These are phyloP conservation scores for Agrochola macilenta DNA, from an alignment of 2,888 invertebrate genomes.

Conservation along the genomic window DNA sequence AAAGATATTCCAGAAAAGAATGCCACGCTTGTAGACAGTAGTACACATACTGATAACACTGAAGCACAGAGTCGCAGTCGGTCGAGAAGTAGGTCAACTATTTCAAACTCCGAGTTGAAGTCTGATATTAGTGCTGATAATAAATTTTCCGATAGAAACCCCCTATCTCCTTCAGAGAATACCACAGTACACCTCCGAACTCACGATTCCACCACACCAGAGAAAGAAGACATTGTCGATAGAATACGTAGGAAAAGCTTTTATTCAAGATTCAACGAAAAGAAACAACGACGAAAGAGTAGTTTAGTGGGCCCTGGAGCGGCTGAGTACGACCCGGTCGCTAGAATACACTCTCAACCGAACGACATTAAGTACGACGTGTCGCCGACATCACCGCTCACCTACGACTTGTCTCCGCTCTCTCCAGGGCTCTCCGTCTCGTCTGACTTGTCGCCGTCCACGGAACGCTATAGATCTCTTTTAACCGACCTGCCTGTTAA, in stretches of 20 bases:
- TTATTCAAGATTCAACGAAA: slow-evolving; percentile 96
- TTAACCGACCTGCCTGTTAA: slow-evolving; percentile 80
- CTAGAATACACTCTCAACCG: slow-evolving; percentile 84
- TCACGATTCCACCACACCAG: slow-evolving; percentile 86
- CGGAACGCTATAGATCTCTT: slow-evolving; percentile 86
- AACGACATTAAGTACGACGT: slow-evolving; percentile 80
- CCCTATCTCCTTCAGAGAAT: slow-evolving; percentile 75
- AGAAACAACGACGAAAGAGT: slow-evolving; percentile 93
- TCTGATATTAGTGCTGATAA: slow-evolving; percentile 80
- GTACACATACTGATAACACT: slow-evolving; percentile 69
- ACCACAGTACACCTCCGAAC: slow-evolving; percentile 82
- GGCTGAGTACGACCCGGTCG: slow-evolving; percentile 89
- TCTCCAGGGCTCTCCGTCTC: slow-evolving; percentile 84
- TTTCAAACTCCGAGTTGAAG: slow-evolving; percentile 89
- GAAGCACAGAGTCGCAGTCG: slow-evolving; percentile 80
- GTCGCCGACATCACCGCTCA: slow-evolving; percentile 84
- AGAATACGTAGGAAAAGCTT: slow-evolving; percentile 97
- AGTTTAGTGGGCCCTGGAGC: slow-evolving; percentile 92
- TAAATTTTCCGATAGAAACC: slow-evolving; percentile 76
- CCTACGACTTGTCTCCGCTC: slow-evolving; percentile 85
- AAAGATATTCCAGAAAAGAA: slow-evolving; percentile 78
- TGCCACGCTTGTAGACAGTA: slow-evolving; percentile 74
- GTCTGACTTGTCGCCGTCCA: slow-evolving; percentile 85
- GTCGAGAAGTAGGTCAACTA: slow-evolving; percentile 85
- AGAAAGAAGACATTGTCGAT: slow-evolving; percentile 95